Conservation (phyloP, 2,113 vertebrate species). For the Hypocryptadius cinnamomeus region DNA sequence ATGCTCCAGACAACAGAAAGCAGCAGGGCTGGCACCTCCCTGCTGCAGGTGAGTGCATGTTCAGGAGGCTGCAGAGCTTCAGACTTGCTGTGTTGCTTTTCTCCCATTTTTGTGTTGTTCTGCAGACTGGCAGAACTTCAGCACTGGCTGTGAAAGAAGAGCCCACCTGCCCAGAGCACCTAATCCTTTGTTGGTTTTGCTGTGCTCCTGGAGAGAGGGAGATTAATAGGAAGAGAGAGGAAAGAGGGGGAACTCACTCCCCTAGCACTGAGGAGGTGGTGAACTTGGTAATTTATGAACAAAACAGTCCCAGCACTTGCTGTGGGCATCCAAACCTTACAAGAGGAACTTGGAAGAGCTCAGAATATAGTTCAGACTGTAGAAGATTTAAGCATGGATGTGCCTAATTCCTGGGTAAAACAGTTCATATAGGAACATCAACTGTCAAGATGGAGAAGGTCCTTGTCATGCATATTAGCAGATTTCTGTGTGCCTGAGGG, state of each 20-base stretch:
- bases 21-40: not conserved
- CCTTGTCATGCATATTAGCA: not conserved
- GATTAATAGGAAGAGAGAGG: accelerated
- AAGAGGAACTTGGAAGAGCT: not conserved
- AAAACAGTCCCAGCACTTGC: not conserved
- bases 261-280: not conserved
- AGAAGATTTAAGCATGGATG: not conserved
- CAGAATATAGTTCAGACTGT: not conserved
- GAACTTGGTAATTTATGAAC: not conserved
- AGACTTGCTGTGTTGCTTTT: not conserved
- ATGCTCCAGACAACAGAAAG: not conserved
- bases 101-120: not conserved
- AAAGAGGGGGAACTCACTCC: not conserved
- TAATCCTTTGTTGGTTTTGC: not conserved
- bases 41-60: accelerated
- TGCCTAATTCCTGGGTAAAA: not conserved
- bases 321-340: not conserved
- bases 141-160: not conserved
- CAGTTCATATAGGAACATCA: not conserved
- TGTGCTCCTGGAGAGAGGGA: not conserved
- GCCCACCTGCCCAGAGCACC: not conserved
- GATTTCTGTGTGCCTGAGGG: not conserved
- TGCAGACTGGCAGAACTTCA: not conserved
- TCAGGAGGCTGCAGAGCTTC: not conserved
- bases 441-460: not conserved